Evolutionary conservation across 1,140 invertebrate genomes (phyloP).

Genomic region (Leptoteleia sp.): DNA sequence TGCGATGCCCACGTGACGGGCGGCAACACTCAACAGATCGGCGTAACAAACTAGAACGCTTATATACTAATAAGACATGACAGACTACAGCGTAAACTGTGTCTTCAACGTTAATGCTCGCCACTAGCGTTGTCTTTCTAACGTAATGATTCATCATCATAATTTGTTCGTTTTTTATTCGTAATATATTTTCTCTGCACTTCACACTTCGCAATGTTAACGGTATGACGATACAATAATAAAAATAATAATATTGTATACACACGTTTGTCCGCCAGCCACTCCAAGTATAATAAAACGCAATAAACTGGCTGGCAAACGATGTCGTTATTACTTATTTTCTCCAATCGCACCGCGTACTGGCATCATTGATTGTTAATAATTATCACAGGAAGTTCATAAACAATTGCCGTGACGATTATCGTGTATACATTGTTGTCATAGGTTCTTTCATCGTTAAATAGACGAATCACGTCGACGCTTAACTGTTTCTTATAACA

Average conservation of each 20-base stretch:
- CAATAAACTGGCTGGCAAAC: conserved; percentile 51
- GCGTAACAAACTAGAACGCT: conserved; percentile 73
- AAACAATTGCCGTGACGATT: conserved; percentile 77
- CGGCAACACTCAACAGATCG: conserved; percentile 68
- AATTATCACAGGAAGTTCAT: conserved; percentile 82
- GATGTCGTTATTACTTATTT: conserved; percentile 54
- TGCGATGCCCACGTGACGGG: conserved; percentile 46
- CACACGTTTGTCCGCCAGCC: conserved; percentile 47
- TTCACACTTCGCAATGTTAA: too few species aligned
- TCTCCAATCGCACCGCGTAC: conserved; percentile 56
- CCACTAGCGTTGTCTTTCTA: conserved; percentile 38
- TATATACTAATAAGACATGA: conserved; percentile 71
- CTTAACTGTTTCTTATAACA: conserved; percentile 57
- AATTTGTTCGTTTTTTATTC: conserved; percentile 32
- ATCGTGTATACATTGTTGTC: conserved; percentile 51
- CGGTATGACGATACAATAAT: conserved; percentile 55
- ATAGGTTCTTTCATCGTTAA: conserved; percentile 15
- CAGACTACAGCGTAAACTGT: conserved; percentile 58
- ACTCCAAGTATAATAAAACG: conserved; percentile 55
- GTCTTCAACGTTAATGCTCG: conserved; percentile 50
- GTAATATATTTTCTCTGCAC: conserved; percentile 36
- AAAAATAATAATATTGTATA: conserved; percentile 62
- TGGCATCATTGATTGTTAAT: conserved; percentile 81
- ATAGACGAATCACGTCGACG: conserved; percentile 56
- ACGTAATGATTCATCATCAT: conserved; percentile 26